Base-by-base conservation (phyloP, 30 jellyfish, hydroid and myxozoan genomes). In the Pseudorhiza aurosa region DNA sequence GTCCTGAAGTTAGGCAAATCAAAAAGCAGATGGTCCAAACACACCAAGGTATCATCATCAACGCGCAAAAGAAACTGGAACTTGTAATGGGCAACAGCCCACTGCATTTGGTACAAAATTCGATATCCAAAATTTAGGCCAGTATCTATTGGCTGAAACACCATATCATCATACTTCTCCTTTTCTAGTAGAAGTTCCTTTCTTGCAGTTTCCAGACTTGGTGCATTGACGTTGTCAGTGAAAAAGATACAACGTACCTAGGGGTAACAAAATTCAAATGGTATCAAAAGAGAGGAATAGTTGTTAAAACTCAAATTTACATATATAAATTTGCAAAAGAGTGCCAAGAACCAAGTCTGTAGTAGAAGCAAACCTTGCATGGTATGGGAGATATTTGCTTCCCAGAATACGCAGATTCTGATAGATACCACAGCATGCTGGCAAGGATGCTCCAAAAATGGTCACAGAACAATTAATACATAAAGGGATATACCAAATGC, bases 101-200 rank as follows among this genome's bases (percentile, higher is more conserved):
- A 87, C 37, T 87, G 96, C 77, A 87, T 50, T 46, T 72, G 89
- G 29, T 76, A 87, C 12, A 87, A 64, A 26, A 87, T 40, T 15
- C 96, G 88, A 72, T 76, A 68, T 31, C 96, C 96, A 55, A 87
- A 87, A 36, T 62, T 37, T 1, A 87, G 58, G 21, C 96, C 96
- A 37, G 24, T 71, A 27, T 69, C 89, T 25, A 76, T 76, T 27
- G 96, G 96, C 62, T 72, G 89, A 33, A 76, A 72, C 24, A 87
- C 49, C 58, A 87, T 51, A 55, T 87, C 96, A 7, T 77, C 60
- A 35, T 87, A 60, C 19, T 27, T 58, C 57, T 32, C 14, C 19
- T 49, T 77, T 60, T 87, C 96, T 27, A 18, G 80, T 35, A 59
- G 67, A 21, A 77, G 33, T 15, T 77, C 79, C 0, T 31, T 43